phyloP scores from a whole-genome alignment of 92 coral and sea anemone species.

The Ricordea florida region DNA sequence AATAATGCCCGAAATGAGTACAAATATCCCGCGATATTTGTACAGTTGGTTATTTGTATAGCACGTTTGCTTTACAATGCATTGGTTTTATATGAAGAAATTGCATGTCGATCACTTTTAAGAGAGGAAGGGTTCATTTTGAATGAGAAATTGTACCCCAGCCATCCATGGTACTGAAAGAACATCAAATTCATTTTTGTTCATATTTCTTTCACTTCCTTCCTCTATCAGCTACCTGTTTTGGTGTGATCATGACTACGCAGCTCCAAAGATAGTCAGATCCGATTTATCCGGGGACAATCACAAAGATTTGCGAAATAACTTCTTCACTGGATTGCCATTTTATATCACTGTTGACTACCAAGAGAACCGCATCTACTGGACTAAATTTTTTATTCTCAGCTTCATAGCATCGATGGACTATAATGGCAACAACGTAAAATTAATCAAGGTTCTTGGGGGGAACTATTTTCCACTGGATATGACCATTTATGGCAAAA shows the following conservation, averaged over 20 bases:
- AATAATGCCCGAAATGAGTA: too few species aligned
- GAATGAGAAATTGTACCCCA: too few species aligned
- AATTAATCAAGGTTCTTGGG: not conserved
- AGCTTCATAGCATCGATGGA: conserved; percentile 2
- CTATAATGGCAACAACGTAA: not conserved
- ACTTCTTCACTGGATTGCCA: conserved; percentile 11
- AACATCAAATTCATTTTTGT: too few species aligned
- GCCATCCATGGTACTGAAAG: too few species aligned
- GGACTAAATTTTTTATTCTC: conserved; percentile 48
- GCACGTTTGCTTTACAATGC: too few species aligned
- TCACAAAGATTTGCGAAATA: not conserved
- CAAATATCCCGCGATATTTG: too few species aligned
- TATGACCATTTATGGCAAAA: conserved; percentile 38
- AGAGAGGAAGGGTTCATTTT: too few species aligned
- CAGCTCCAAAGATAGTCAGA: conserved; percentile 24
- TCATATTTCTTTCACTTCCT: not conserved
- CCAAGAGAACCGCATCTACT: conserved; percentile 48
- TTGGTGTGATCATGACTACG: conserved; percentile 43
- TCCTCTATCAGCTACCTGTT: conserved; percentile 23
- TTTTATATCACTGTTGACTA: conserved; percentile 28
- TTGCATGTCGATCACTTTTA: too few species aligned
- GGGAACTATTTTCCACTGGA: conserved; percentile 23
- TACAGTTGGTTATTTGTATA: too few species aligned
- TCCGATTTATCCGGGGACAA: conserved; percentile 49
- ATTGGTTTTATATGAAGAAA: too few species aligned